Evolutionary conservation across 2,113 vertebrate genomes (phyloP), one percentile per base, ranked within the genome.

Genomic region (Cebidichthys violaceus): DNA sequence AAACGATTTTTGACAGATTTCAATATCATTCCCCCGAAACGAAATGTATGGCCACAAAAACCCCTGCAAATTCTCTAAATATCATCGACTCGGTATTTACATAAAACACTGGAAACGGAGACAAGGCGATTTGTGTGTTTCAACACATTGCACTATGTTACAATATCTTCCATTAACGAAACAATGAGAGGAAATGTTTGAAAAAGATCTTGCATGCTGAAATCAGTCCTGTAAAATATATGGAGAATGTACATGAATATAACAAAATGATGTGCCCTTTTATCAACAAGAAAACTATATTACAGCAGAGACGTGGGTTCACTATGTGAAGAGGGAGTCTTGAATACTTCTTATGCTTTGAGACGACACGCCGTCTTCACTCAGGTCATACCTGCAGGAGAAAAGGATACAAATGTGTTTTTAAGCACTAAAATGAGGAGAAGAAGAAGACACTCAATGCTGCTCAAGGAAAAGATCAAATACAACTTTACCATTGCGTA

Each of bases 401-500:
- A 73, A 86, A 88, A 88, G 33, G 2, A 70, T 4, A 33, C 6
- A 37, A 27, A 4, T 2, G 15, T 1, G 31, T 9, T 18, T 60
- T 60, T 1, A 71, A 33, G 15, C 17, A 39, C 3, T 11, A 35
- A 67, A 71, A 68, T 5, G 11, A 5, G n/a, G 6, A 4, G 0
- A 15, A 60, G 2, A 45, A 67, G 1, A 55, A 73, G 45, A 65
- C 20, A 24, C 24, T 70, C 4, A 54, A 37, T 22, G 15, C 13
- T 27, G 22, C 10, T 76, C 0, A 59, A 20, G 4, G 27, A 6
- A 55, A 24, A 47, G 4, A 62, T 24, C 20, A 79, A 77, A 43
- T 10, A 3, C 1, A 80, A n/a, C 15, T 93, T 95, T 93, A 99
- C 98, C 98, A 99, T 85, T 97, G 97, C 29, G 98, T 99, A 94